These are phyloP conservation scores for Maccullochella peelii DNA, from an alignment of 2,113 vertebrate genomes.

Conservation along the genomic window DNA sequence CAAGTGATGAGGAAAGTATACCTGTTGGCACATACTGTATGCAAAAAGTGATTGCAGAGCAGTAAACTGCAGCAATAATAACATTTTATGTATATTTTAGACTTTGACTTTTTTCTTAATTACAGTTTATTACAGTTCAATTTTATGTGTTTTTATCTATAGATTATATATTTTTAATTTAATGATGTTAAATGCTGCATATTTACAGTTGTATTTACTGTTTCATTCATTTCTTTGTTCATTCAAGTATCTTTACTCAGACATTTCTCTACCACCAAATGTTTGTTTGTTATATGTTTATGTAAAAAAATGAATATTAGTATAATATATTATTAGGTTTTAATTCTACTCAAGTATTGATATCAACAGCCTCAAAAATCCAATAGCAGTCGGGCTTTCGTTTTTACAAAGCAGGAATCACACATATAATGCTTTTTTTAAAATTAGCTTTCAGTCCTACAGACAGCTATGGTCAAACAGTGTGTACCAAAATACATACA, in stretches of 20 bases:
- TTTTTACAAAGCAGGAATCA: not conserved
- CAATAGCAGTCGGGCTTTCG: not conserved
- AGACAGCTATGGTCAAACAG: not conserved
- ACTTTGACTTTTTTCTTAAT: not conserved
- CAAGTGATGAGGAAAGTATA: not conserved
- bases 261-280: too few species aligned
- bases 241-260: too few species aligned
- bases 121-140: not conserved
- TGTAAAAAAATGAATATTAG: too few species aligned
- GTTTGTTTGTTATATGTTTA: too few species aligned
- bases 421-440: not conserved
- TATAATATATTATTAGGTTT: not conserved
- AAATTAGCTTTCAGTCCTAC: constrained; percentile 1
- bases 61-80: not conserved
- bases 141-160: not conserved
- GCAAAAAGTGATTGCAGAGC: not conserved
- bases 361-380: not conserved
- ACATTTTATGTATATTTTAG: not conserved
- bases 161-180: not conserved
- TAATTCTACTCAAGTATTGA: not conserved
- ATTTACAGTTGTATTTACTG: not conserved
- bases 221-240: not conserved
- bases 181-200: not conserved
- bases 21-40: not conserved
- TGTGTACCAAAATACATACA: not conserved